These are phyloP conservation scores for Helicoverpa armigera DNA, from an alignment of 1,140 invertebrate genomes.

Conservation along the genomic window DNA sequence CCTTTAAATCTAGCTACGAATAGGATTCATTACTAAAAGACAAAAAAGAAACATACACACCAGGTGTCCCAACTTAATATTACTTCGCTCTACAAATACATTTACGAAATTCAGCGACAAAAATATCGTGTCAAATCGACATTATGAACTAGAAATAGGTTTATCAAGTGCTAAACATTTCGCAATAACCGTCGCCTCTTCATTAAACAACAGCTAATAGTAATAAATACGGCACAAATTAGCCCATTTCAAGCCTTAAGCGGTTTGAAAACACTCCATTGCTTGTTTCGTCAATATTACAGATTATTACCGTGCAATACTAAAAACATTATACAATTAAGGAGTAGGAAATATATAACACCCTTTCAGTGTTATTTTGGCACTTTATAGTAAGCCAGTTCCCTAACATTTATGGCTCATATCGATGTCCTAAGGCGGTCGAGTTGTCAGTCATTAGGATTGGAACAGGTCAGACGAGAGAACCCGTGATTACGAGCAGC, in stretches of 20 bases:
- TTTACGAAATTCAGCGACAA: not conserved
- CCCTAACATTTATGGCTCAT: too few species aligned
- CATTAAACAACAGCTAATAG: slow-evolving; percentile 45
- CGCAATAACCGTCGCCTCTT: slow-evolving; percentile 14
- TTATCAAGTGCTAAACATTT: slow-evolving; percentile 24
- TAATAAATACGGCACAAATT: slow-evolving; percentile 54
- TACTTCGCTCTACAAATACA: not conserved
- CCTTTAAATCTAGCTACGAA: too few species aligned
- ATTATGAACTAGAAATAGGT: slow-evolving; percentile 19
- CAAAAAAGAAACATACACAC: too few species aligned
- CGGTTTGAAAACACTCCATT: slow-evolving; percentile 33
- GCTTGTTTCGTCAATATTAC: slow-evolving; percentile 34
- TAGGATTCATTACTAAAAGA: too few species aligned
- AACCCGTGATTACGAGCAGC: too few species aligned
- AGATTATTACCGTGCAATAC: not conserved
- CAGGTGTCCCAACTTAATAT: not conserved
- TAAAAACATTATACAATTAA: too few species aligned
- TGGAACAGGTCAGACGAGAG: too few species aligned
- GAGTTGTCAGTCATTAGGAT: too few species aligned
- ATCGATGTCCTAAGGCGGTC: too few species aligned
- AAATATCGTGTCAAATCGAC: not conserved
- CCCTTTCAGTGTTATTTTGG: too few species aligned
- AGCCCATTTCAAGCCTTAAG: slow-evolving; percentile 53
- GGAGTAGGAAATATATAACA: too few species aligned
- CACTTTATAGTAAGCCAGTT: too few species aligned